Evolutionary conservation across 2,797 vertebrate species (phyloP).

Genomic region (Simalia tracyae): DNA sequence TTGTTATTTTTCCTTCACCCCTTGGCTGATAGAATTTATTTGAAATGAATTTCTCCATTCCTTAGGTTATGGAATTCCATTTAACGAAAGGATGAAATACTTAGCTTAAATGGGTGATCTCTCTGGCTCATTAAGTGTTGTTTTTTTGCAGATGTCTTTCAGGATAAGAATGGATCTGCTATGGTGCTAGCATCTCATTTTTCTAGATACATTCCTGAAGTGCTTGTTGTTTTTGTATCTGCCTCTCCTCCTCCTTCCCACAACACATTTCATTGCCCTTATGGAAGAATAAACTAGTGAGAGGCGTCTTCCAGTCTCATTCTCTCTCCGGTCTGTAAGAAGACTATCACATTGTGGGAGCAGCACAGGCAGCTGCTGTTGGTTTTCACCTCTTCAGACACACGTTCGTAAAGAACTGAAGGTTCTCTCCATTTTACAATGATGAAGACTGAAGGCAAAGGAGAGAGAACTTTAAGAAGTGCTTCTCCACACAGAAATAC

Average conservation of each 20-base stretch:
- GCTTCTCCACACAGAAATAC: constrained; percentile 92
- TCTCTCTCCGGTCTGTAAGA: constrained; percentile 1
- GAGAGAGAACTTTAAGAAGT: constrained; percentile 87
- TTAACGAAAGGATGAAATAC: constrained; percentile 28
- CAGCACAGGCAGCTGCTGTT: constrained; percentile 51
- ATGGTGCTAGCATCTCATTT: constrained; percentile 32
- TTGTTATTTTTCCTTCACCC: not conserved
- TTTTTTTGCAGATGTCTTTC: constrained; percentile 63
- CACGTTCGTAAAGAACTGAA: constrained; percentile 6
- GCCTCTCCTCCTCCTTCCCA: constrained; percentile 18
- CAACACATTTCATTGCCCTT: constrained; percentile 19
- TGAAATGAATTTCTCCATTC: constrained; percentile 19
- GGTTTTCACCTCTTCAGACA: constrained; percentile 35
- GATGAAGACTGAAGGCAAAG: constrained; percentile 90
- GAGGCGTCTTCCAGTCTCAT: constrained; percentile 22
- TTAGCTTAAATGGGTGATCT: constrained; percentile 38
- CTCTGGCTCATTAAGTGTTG: constrained; percentile 35
- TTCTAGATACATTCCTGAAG: constrained; percentile 48
- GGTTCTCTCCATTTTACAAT: constrained; percentile 71
- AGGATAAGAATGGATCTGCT: constrained; percentile 23
- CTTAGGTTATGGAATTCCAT: constrained; percentile 17
- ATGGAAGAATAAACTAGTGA: constrained; percentile 20
- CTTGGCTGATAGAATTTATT: constrained; percentile 29
- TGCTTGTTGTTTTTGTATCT: constrained; percentile 21
- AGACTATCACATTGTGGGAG: constrained; percentile 7